Base-by-base conservation (phyloP, 2,888 invertebrate genomes). In the Pardosa pseudoannulata region DNA sequence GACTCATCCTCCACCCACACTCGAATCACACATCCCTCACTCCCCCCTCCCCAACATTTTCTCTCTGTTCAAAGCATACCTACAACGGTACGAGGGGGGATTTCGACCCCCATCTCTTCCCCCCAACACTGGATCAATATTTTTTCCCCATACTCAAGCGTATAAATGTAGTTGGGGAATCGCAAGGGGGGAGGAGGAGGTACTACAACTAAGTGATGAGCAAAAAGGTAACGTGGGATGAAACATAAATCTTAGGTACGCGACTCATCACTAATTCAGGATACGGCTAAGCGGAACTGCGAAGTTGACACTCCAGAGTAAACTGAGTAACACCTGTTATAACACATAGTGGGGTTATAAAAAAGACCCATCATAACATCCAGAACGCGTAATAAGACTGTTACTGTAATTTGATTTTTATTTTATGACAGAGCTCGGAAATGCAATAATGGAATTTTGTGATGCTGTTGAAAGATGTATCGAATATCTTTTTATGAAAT, bases 81-180 rank as follows among this genome's bases (percentile, higher is more conserved):
- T 80, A 80, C 73, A 65, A 80, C 31, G 68, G 72, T 36, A 41
- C 39, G 28, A 50, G 70, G 81, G 64, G 65, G 70, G 81, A 41
- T 19, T 46, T 31, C 36, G 13, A 56, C 65, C 39, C 70, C 74
- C 56, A n/a, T n/a, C n/a, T n/a, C n/a, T n/a, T n/a, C n/a, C n/a
- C n/a, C n/a, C 68, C 68, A 46, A 68, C 32, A 62, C 32, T 9
- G 13, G 68, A 81, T 81, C 81, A 81, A 81, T 81, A 81, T 74
- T 74, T 81, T 81, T 79, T 79, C 39, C 41, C 56, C 70, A 70
- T 36, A 27, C 27, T 32, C 39, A 0, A 13, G 65, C 29, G 65
- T 29, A 65, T 31, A 31, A 65, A 65, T 31, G 65, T 29, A 65
- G 29, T 29, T 19, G 31, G 13, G n/a, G n/a, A n/a, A n/a, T n/a